Base-by-base conservation (phyloP, 2,113 vertebrate species). In the Taxidea taxus region DNA sequence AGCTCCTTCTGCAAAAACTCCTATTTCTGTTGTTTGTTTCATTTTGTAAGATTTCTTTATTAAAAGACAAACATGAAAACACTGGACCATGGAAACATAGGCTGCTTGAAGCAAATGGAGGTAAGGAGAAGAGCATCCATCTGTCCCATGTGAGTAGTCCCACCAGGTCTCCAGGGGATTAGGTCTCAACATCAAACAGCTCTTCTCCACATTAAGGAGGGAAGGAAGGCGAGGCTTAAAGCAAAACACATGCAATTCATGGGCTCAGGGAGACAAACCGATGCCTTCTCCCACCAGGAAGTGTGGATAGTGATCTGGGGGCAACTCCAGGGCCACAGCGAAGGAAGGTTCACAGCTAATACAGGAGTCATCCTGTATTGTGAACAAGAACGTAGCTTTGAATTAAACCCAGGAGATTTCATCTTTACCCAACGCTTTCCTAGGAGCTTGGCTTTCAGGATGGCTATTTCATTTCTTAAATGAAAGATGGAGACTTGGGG, bases 391-490 rank as follows among this genome's bases (percentile, higher is more conserved):
- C 29, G 13, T 18, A 12, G 11, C 77, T 96, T 83, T 81, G 66
- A 89, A 60, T 51, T 39, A 34, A 94, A 77, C 7, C 66, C 39
- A 27, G 0, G 47, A 83, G 42, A 60, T 60, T 90, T 93, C 34
- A 8, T 68, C 64, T 75, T 66, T n/a, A 62, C 14, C 4, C 18
- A 70, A 11, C 14, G 15, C 82, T 77, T 90, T 74, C 23, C 44
- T 90, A 68, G 42, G 62, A 89, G 54, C 25, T 91, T 47, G 44
- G 51, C 31, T 88, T 90, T 86, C 25, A 82, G 31, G 44, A 37
- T 10, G 37, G 20, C 37, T 58, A 78, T 47, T 88, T 70, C 27
- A 72, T 60, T 72, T 84, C 27, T 91, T 49, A 86, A 95, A 70
- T 16, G 42, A 21, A 97, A 78, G 74, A 58, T 25, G 27, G 42